Conservation (phyloP, 1,140 invertebrate species). For the Leptestheria dahalacensis region DNA sequence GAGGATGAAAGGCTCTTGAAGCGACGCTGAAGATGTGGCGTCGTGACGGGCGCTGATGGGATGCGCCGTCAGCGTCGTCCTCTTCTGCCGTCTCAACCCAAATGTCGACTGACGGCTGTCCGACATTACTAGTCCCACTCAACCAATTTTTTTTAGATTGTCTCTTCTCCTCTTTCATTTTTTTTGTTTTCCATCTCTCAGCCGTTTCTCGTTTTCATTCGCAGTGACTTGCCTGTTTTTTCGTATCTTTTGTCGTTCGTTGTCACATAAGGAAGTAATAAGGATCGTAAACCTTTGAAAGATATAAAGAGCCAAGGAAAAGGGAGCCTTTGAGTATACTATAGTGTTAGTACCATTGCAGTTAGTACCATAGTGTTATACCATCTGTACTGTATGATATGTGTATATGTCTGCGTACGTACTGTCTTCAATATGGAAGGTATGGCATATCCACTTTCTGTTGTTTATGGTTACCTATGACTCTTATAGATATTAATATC, state of each 20-base stretch:
- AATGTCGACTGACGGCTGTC: conserved; percentile 13
- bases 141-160: background rate
- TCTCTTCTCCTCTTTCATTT: background rate
- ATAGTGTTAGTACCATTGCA: too few species aligned
- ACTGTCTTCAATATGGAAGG: too few species aligned
- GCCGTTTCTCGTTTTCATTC: background rate
- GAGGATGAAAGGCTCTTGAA: conserved; percentile 4
- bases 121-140: background rate
- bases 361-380: too few species aligned
- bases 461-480: too few species aligned
- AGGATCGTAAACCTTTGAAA: too few species aligned
- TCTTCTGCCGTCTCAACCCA: background rate
- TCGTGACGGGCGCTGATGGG: conserved; percentile 11
- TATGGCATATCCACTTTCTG: too few species aligned
- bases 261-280: too few species aligned
- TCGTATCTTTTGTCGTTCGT: background rate
- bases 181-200: background rate
- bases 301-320: too few species aligned
- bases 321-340: too few species aligned
- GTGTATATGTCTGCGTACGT: too few species aligned
- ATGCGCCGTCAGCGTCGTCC: conserved; percentile 8
- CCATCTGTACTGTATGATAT: too few species aligned
- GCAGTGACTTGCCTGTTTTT: background rate
- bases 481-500: too few species aligned
- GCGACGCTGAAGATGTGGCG: conserved; percentile 8